Percentiles rank a stretch among this genome's conserved stretches.
phyloP scores from a whole-genome alignment of 92 coral and sea anemone species.

The Desmophyllum pertusum region DNA sequence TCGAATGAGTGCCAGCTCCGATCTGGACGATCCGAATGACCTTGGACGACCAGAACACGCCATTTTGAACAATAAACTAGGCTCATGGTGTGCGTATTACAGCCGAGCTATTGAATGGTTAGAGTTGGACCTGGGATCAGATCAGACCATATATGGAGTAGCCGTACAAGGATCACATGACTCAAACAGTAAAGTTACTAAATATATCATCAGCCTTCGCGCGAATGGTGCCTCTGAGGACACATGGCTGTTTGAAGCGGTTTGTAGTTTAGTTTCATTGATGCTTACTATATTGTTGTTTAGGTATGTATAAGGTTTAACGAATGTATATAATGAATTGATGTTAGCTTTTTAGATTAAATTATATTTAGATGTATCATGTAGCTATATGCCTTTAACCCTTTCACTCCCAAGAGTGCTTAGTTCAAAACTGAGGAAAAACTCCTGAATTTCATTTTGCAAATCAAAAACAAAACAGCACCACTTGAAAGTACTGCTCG shows the following conservation, averaged over 20 bases:
- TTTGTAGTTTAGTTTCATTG: not conserved
- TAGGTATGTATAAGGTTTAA: not conserved
- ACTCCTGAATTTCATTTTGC: too few species aligned
- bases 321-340: too few species aligned
- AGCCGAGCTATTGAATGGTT: not conserved
- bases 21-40: not conserved
- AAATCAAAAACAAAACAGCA: too few species aligned
- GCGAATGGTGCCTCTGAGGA: not conserved
- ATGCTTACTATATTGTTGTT: not conserved
- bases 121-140: constrained; percentile 10
- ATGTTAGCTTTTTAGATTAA: too few species aligned
- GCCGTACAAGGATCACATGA: constrained; percentile 25
- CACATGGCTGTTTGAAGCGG: constrained; percentile 13
- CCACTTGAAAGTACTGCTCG: too few species aligned
- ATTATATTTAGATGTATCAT: too few species aligned
- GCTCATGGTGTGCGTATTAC: constrained; percentile 28
- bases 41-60: constrained; percentile 29
- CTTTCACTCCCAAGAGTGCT: too few species aligned
- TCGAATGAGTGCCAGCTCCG: constrained; percentile 9
- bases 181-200: not conserved
- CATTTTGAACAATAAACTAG: constrained; percentile 4
- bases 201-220: constrained; percentile 4
- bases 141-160: constrained; percentile 27
- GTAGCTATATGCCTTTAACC: too few species aligned
- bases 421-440: too few species aligned